phyloP scores from a whole-genome alignment of 2,113 vertebrate species.

The Corythoichthys intestinalis region DNA sequence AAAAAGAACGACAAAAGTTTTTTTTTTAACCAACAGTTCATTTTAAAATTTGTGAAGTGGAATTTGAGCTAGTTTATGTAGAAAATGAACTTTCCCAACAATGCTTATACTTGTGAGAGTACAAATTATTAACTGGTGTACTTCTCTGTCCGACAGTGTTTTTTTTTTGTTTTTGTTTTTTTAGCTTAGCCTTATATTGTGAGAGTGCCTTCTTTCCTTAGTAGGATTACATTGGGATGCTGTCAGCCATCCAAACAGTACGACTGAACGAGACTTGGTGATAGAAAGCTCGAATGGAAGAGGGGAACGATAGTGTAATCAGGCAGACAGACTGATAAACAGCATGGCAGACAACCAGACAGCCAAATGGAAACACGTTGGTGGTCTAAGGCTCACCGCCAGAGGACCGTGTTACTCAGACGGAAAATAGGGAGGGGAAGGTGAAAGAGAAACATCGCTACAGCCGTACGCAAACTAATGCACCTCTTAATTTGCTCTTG shows the following conservation, averaged over 20 bases:
- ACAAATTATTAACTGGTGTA: not conserved
- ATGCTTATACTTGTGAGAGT: not conserved
- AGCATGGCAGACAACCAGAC: slow-evolving; percentile 35
- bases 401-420: slow-evolving; percentile 64
- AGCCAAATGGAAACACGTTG: slow-evolving; percentile 56
- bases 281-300: slow-evolving; percentile 17
- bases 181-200: not conserved
- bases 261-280: slow-evolving; percentile 26
- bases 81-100: no score
- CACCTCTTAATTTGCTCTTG: slow-evolving; percentile 24
- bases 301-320: slow-evolving; percentile 33
- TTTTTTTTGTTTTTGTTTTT: not conserved
- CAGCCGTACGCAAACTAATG: slow-evolving; percentile 21
- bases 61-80: no score
- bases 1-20: no score
- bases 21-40: no score
- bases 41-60: no score
- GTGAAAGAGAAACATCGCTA: slow-evolving; percentile 52
- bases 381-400: slow-evolving; percentile 63
- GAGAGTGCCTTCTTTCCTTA: slow-evolving; percentile 12
- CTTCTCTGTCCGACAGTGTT: not conserved
- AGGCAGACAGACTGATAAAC: slow-evolving; percentile 32
- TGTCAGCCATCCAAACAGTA: slow-evolving; percentile 15
- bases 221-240: slow-evolving; percentile 15
- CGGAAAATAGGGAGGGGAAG: slow-evolving; percentile 58